phyloP scores from a whole-genome alignment of 1,140 invertebrate species.

The Drosophila rhopaloa region DNA sequence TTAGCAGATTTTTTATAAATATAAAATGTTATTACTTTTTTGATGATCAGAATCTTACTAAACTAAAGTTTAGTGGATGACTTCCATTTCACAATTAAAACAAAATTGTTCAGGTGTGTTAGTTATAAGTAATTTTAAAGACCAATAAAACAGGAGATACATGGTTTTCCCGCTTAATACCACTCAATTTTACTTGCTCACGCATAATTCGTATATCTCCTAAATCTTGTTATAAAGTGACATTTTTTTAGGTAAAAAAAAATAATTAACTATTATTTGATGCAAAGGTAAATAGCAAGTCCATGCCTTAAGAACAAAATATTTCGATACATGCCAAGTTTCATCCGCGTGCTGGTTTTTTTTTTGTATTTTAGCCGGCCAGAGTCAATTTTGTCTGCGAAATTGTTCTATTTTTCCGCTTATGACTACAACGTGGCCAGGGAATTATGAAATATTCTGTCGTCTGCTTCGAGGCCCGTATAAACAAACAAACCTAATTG shows the following conservation, averaged over 20 bases:
- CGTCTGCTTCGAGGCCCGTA: slow-evolving; percentile 10
- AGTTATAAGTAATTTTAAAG: no score
- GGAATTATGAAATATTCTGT: slow-evolving; percentile 53
- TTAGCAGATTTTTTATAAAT: neutral
- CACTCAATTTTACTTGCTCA: no score
- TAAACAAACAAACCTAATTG: slow-evolving; percentile 54
- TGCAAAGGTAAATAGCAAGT: slow-evolving; percentile 40
- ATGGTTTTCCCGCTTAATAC: no score
- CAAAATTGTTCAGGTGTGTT: no score
- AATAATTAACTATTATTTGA: slow-evolving; percentile 16
- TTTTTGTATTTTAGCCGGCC: neutral
- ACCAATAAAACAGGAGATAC: no score
- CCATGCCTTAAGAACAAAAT: slow-evolving; percentile 11
- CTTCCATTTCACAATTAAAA: no score
- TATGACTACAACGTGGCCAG: slow-evolving; percentile 41
- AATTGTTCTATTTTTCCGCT: slow-evolving; percentile 31
- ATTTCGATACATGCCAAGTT: slow-evolving; percentile 29
- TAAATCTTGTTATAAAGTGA: no score
- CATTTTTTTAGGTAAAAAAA: neutral
- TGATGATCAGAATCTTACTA: no score
- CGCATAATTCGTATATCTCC: no score
- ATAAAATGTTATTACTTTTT: neutral
- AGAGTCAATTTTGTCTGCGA: slow-evolving; percentile 11
- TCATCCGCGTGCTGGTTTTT: slow-evolving; percentile 4
- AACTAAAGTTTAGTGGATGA: no score